Conservation (phyloP, 2,797 vertebrate genomes). For the Eulemur mongoz region DNA sequence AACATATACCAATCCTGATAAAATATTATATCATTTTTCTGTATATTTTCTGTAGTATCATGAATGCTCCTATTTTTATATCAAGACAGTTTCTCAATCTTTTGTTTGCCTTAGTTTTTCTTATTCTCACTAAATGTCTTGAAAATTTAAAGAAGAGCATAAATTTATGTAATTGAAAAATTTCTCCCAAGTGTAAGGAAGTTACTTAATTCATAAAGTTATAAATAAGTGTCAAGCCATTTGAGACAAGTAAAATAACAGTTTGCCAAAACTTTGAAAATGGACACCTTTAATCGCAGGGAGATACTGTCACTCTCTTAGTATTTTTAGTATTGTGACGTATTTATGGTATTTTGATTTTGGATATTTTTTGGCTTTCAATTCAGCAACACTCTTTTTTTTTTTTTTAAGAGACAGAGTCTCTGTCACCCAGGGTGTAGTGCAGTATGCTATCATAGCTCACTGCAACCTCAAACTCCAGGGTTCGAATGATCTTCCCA, state of each 20-base stretch:
- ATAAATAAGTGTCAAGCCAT: background rate
- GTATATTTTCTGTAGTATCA: background rate
- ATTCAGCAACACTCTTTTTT: background rate
- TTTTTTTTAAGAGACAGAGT: background rate
- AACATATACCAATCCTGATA: background rate
- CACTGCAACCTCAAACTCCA: background rate
- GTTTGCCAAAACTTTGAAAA: background rate
- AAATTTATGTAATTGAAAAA: background rate
- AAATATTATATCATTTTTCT: background rate
- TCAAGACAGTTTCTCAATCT: background rate
- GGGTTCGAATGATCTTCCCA: background rate
- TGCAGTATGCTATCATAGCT: background rate
- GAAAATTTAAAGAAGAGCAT: background rate
- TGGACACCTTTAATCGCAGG: background rate
- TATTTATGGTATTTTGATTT: constrained; percentile 32
- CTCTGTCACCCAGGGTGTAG: background rate
- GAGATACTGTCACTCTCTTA: background rate
- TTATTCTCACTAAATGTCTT: background rate
- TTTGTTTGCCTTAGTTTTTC: background rate
- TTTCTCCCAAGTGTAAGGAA: background rate
- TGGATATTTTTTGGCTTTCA: background rate
- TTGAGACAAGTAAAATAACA: background rate
- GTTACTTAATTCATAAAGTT: background rate
- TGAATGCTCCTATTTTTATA: background rate
- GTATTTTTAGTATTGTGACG: background rate